Percentiles rank a stretch among this genome's conserved stretches.
Evolutionary conservation across 2,888 invertebrate genomes (phyloP).

Genomic region (Kryphioiulus occultus): DNA sequence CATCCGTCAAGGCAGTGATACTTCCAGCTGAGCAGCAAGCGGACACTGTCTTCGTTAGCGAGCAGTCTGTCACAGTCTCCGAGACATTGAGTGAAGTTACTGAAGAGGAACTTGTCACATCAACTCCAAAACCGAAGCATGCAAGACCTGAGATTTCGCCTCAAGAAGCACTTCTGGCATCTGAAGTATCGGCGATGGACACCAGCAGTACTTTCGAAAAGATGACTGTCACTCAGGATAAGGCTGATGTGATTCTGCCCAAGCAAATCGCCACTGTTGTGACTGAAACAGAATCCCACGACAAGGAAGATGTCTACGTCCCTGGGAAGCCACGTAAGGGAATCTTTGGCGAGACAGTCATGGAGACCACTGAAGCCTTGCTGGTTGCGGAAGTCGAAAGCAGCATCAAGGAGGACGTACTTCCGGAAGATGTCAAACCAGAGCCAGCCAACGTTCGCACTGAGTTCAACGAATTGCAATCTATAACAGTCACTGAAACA

Average conservation of each 20-base stretch:
- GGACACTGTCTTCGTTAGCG: conserved; percentile 52
- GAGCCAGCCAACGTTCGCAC: background rate
- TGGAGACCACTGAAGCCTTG: conserved; percentile 33
- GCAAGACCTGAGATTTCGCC: conserved; percentile 47
- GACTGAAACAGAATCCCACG: conserved; percentile 32
- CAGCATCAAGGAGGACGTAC: conserved; percentile 39
- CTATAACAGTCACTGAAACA: conserved; percentile 53
- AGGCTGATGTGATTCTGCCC: background rate
- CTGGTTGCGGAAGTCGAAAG: conserved; percentile 25
- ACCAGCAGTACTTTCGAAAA: background rate
- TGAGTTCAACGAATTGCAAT: conserved; percentile 46
- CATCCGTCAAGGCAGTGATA: conserved; percentile 47
- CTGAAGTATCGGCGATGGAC: conserved; percentile 50
- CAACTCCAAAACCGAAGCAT: conserved; percentile 44
- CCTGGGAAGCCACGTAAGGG: background rate
- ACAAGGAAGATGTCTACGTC: conserved; percentile 41
- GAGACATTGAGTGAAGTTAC: conserved; percentile 55
- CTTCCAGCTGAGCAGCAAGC: conserved; percentile 37
- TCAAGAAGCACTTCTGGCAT: conserved; percentile 47
- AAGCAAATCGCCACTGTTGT: conserved; percentile 16
- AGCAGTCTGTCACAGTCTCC: conserved; percentile 55
- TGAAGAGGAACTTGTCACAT: conserved; percentile 53
- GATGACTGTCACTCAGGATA: background rate
- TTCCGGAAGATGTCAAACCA: background rate
- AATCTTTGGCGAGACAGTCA: conserved; percentile 4